These are phyloP conservation scores for Hoplodrina ambigua DNA, from an alignment of 2,888 invertebrate genomes.

Conservation along the genomic window DNA sequence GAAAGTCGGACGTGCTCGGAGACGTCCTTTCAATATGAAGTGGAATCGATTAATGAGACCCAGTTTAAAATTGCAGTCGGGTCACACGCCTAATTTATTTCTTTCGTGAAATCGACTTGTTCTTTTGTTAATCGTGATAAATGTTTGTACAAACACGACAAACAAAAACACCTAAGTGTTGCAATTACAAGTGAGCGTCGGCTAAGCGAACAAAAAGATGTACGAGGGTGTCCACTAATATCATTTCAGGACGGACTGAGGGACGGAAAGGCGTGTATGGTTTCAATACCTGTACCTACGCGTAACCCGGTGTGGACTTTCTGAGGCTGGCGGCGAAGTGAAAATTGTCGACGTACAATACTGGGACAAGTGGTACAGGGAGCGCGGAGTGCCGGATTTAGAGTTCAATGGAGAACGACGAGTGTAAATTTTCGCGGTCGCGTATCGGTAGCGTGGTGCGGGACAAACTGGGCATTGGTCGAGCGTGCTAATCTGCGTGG, in stretches of 20 bases:
- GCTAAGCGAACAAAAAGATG: slow-evolving; percentile 66
- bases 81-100: slow-evolving; percentile 67
- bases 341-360: slow-evolving; percentile 77
- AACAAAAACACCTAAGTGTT: slow-evolving; percentile 56
- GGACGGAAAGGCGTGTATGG: slow-evolving; percentile 80
- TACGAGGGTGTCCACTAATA: slow-evolving; percentile 77
- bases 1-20: slow-evolving; percentile 78
- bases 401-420: slow-evolving; percentile 81
- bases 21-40: slow-evolving; percentile 74
- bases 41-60: slow-evolving; percentile 79
- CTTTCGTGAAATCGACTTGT: slow-evolving; percentile 39
- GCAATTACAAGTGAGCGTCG: slow-evolving; percentile 55
- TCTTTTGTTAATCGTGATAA: slow-evolving; percentile 57
- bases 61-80: slow-evolving; percentile 70
- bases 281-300: slow-evolving; percentile 75
- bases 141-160: slow-evolving; percentile 58
- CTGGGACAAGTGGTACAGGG: slow-evolving; percentile 73
- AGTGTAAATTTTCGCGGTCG: slow-evolving; percentile 79
- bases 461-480: slow-evolving; percentile 80
- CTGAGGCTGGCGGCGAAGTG: slow-evolving; percentile 64
- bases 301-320: slow-evolving; percentile 72
- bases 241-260: slow-evolving; percentile 80
- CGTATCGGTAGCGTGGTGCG: slow-evolving; percentile 69
- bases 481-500: slow-evolving; percentile 89
- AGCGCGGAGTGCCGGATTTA: slow-evolving; percentile 66